Conservation (phyloP, 35 echinoderm and acorn worm species). For the Chiridota heheva region DNA sequence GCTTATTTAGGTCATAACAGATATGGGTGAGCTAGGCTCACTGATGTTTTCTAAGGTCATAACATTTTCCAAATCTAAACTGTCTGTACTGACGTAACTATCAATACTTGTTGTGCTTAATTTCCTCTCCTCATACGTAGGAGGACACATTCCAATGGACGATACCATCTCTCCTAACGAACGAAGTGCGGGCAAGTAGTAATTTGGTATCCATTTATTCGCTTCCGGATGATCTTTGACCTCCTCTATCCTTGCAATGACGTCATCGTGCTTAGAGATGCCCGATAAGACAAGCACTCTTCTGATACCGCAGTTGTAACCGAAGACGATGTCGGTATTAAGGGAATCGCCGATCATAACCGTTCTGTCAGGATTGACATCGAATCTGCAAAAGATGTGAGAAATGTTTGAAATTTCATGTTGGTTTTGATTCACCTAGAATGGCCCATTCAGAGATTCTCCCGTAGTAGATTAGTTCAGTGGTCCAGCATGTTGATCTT, state of each 20-base stretch:
- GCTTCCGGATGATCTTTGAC: conserved; percentile 41
- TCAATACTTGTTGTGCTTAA: too few relatives aligned
- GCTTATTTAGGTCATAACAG: too few relatives aligned
- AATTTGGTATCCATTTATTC: conserved; percentile 44
- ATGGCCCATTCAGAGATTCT: neutral
- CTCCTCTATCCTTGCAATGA: conserved; percentile 29
- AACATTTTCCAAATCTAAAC: too few relatives aligned
- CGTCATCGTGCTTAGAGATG: conserved; percentile 71
- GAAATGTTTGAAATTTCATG: neutral
- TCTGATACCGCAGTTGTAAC: conserved; percentile 76
- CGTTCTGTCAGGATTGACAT: conserved; percentile 62
- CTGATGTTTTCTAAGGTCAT: too few relatives aligned
- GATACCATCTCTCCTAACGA: neutral
- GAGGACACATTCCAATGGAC: neutral
- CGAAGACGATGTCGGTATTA: conserved; percentile 80
- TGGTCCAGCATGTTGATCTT: too few relatives aligned
- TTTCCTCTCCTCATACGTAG: too few relatives aligned
- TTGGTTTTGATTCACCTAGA: neutral
- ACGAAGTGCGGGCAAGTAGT: conserved; percentile 16
- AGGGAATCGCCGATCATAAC: conserved; percentile 88
- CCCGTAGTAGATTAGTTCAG: neutral
- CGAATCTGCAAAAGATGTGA: conserved; percentile 26
- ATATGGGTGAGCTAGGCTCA: too few relatives aligned
- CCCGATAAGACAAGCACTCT: conserved; percentile 61
- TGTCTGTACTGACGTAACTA: too few relatives aligned